These are phyloP conservation scores for Erebia epiphron DNA, from an alignment of 2,888 invertebrate species.

Conservation along the genomic window DNA sequence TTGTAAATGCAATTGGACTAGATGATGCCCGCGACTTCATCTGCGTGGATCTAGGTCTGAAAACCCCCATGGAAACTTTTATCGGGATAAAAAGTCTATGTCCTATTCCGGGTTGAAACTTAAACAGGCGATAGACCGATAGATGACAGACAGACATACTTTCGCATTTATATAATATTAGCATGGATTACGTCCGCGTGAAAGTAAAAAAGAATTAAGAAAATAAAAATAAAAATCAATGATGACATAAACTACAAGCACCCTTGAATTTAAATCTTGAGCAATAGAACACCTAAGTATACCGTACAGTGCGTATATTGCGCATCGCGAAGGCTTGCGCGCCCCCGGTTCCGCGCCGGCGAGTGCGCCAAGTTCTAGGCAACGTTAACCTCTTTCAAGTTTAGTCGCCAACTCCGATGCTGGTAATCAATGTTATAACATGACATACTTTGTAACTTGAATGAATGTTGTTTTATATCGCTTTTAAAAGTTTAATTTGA, in stretches of 20 bases:
- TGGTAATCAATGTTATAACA: constrained; percentile 26
- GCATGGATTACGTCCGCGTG: no score
- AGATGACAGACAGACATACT: no score
- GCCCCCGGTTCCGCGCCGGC: constrained; percentile 46
- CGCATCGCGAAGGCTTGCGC: constrained; percentile 58
- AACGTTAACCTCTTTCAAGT: constrained; percentile 69
- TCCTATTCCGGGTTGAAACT: no score
- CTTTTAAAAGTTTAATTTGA: no score
- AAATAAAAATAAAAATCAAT: not conserved
- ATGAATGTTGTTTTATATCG: not conserved
- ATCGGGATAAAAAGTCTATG: no score
- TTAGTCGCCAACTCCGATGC: constrained; percentile 42
- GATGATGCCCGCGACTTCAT: no score
- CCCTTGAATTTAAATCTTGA: not conserved
- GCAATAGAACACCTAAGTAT: constrained; percentile 20
- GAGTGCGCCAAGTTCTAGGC: constrained; percentile 71
- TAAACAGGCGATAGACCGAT: no score
- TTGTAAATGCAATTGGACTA: no score
- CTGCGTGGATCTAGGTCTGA: no score
- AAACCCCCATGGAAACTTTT: no score
- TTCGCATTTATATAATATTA: no score
- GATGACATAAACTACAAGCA: not conserved
- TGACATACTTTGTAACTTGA: constrained; percentile 23
- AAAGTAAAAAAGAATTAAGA: not conserved
- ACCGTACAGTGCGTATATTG: constrained; percentile 53